These are phyloP conservation scores for Hypsibius dujardini DNA, from an alignment of 1,140 invertebrate species.

Conservation along the genomic window DNA sequence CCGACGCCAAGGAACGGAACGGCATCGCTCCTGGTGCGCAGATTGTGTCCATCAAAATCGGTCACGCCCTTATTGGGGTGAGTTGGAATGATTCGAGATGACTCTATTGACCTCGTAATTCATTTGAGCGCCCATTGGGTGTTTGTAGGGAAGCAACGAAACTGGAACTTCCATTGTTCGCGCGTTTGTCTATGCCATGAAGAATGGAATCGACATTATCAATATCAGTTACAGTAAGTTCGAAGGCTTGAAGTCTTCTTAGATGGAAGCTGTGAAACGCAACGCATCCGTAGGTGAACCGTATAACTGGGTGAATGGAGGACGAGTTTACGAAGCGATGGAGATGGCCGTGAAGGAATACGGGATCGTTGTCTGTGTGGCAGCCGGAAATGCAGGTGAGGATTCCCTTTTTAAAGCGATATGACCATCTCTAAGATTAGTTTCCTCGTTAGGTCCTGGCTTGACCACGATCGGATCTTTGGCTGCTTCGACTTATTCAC, in stretches of 20 bases:
- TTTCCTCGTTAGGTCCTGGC: conserved; percentile 79
- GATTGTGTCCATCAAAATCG: conserved; percentile 77
- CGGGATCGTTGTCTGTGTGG: conserved; percentile 72
- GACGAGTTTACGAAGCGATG: conserved; percentile 62
- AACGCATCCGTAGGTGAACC: conserved; percentile 18
- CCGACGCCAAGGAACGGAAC: conserved; percentile 69
- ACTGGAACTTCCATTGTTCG: conserved; percentile 74
- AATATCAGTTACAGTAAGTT: conserved; percentile 94
- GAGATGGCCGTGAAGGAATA: conserved; percentile 78
- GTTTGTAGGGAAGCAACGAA: conserved; percentile 71
- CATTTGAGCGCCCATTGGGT: too few relatives aligned
- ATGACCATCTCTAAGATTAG: conserved; percentile 50
- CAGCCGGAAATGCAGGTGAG: conserved; percentile 84
- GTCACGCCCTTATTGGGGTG: conserved; percentile 46
- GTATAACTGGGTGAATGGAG: conserved; percentile 30
- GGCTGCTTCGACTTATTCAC: not conserved
- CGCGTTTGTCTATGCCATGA: conserved; percentile 70
- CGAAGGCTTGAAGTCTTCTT: not conserved
- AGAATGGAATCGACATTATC: conserved; percentile 59
- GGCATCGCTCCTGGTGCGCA: conserved; percentile 91
- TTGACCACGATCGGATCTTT: conserved; percentile 41
- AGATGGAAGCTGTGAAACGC: not conserved
- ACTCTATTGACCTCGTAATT: too few relatives aligned
- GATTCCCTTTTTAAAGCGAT: conserved; percentile 28
- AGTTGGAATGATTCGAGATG: too few relatives aligned